Evolutionary conservation across 1,140 invertebrate genomes (phyloP).

Genomic region (Sinella curviseta): DNA sequence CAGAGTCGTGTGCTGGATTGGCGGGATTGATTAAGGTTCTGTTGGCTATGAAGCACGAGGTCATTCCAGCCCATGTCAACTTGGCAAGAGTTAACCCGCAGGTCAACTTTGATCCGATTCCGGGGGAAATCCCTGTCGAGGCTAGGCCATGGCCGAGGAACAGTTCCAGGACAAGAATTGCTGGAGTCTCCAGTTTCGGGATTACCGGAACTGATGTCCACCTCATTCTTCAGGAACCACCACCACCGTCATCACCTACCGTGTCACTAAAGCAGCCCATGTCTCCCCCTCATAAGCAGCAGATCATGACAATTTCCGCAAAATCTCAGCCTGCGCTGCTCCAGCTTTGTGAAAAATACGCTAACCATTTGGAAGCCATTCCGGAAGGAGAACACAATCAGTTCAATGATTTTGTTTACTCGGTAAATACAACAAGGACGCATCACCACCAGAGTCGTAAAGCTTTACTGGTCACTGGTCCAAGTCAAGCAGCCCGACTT

Average conservation of each 20-base stretch:
- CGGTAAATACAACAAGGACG: too few species aligned
- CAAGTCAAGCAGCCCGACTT: too few species aligned
- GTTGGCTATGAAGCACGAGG: background rate
- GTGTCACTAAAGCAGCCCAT: background rate
- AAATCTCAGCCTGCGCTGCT: background rate
- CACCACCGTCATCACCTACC: too few species aligned
- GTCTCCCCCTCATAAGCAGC: background rate
- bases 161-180: background rate
- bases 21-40: background rate
- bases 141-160: background rate
- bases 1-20: background rate
- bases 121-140: background rate
- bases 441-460: too few species aligned
- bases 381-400: too few species aligned
- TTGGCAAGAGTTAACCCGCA: background rate
- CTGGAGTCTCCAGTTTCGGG: constrained; percentile 36
- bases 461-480: too few species aligned
- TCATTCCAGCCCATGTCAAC: background rate
- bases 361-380: too few species aligned
- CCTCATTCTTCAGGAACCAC: constrained; percentile 36
- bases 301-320: background rate
- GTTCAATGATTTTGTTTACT: too few species aligned
- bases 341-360: too few species aligned
- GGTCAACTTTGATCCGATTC: background rate
- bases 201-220: constrained; percentile 41